Percentiles rank a stretch among this genome's conserved stretches.
These are phyloP conservation scores for Phorcus lineatus DNA, from an alignment of 2,888 invertebrate genomes.

Conservation along the genomic window DNA sequence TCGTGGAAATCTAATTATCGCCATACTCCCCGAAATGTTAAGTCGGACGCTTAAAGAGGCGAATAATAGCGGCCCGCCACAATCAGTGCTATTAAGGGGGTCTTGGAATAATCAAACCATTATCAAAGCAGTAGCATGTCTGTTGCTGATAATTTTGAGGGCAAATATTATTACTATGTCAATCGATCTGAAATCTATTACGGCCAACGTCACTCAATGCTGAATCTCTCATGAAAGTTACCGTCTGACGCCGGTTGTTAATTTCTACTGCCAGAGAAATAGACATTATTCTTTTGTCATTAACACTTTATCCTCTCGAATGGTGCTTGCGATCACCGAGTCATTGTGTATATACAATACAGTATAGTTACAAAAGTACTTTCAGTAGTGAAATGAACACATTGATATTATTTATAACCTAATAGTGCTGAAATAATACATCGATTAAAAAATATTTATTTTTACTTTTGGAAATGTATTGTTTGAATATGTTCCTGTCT, in stretches of 20 bases:
- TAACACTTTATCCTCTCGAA: background rate
- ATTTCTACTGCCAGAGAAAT: background rate
- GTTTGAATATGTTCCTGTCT: too few species aligned
- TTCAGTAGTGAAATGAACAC: too few species aligned
- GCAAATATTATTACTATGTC: constrained; percentile 34
- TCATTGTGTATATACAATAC: too few species aligned
- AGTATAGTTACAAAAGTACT: too few species aligned
- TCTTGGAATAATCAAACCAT: constrained; percentile 15
- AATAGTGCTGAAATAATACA: too few species aligned
- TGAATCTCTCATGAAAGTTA: constrained; percentile 13
- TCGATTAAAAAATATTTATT: too few species aligned
- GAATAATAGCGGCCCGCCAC: constrained; percentile 20
- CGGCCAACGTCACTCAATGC: constrained; percentile 17
- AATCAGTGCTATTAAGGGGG: constrained; percentile 8
- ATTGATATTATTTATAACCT: too few species aligned
- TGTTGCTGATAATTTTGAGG: constrained; percentile 27
- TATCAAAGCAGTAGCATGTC: constrained; percentile 20
- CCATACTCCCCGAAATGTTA: background rate
- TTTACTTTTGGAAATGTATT: too few species aligned
- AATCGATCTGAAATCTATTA: constrained; percentile 27
- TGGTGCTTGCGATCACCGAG: too few species aligned
- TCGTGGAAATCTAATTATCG: constrained; percentile 20
- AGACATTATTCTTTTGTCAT: constrained; percentile 10
- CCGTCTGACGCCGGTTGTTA: constrained; percentile 16
- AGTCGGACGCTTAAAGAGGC: constrained; percentile 8